Base-by-base conservation (phyloP, 1,140 invertebrate species). In the Anoplolepis gracilipes region DNA sequence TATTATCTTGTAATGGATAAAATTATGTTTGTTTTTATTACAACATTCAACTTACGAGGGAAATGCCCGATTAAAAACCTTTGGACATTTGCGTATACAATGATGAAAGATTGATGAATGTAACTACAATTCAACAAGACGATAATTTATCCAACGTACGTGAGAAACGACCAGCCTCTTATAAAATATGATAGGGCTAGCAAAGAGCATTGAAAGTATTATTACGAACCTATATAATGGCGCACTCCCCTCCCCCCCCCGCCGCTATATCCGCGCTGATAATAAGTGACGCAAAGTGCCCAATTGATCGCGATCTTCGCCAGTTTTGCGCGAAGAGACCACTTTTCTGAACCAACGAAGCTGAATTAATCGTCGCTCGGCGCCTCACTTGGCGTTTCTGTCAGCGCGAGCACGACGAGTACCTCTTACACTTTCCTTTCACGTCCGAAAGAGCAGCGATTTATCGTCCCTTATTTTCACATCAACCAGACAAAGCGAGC, bases 281-380 rank as follows among this genome's bases (percentile, higher is more conserved):
- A 82, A 82, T 82, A 82, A 82, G 78, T 46, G 78, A 82, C 78
- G 78, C 70, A 72, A 82, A 82, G 82, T 57, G 59, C 53, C 39
- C 62, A 65, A 88, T 88, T 61, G 87, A 46, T 85, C 22, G 59
- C 77, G 84, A 88, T 85, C 72, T 88, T 88, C n/a, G 77, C 33
- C 81, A 64, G 84, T 76, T 79, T 59, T 53, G 39, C 59, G 59
- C 65, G 39, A 64, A 55, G 67, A 55, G 59, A 85, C 82, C 61
- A 88, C 86, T 88, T 88, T 88, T 81, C 82, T 79, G 67, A 88
- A 73, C 75, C 87, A 70, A 13, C 77, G 75, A 88, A 85, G 81
- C 69, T 85, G 82, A 88, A 88, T 88, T 88, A 88, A 88, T 85
- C 87, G 81, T 84, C 55, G 77, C 61, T 64, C 69, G 81, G 53